Evolutionary conservation across 2,113 vertebrate genomes (phyloP).

Genomic region (Manacus vitellinus): DNA sequence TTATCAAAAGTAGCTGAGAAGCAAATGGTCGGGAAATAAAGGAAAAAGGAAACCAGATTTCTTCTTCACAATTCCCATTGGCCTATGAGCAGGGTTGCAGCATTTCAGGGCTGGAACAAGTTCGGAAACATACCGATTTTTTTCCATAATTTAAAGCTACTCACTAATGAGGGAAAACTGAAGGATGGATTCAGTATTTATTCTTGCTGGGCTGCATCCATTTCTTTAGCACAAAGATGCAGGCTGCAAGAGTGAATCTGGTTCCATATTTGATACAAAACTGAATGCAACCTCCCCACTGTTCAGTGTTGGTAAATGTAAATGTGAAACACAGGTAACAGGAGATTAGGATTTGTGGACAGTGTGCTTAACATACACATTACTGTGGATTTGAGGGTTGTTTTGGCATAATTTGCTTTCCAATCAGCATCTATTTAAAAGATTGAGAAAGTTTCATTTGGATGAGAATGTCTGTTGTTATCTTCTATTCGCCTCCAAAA

Average conservation of each 20-base stretch:
- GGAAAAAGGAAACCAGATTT: not conserved
- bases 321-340: not conserved
- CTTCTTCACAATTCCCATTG: not conserved
- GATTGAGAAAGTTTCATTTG: not conserved
- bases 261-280: not conserved
- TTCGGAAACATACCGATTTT: not conserved
- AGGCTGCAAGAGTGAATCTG: not conserved
- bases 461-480: not conserved
- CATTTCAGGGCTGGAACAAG: not conserved
- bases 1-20: not conserved
- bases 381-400: not conserved
- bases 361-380: not conserved
- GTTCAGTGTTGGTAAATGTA: not conserved
- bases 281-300: not conserved
- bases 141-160: not conserved
- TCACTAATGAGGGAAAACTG: not conserved
- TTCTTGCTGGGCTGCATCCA: not conserved
- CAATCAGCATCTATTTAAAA: not conserved
- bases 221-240: not conserved
- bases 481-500: not conserved
- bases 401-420: not conserved
- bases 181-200: not conserved
- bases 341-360: not conserved
- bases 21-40: not conserved
- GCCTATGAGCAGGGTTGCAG: not conserved